These are phyloP conservation scores for Pristionchus maxplancki DNA, from an alignment of 2,888 invertebrate species.

Conservation along the genomic window DNA sequence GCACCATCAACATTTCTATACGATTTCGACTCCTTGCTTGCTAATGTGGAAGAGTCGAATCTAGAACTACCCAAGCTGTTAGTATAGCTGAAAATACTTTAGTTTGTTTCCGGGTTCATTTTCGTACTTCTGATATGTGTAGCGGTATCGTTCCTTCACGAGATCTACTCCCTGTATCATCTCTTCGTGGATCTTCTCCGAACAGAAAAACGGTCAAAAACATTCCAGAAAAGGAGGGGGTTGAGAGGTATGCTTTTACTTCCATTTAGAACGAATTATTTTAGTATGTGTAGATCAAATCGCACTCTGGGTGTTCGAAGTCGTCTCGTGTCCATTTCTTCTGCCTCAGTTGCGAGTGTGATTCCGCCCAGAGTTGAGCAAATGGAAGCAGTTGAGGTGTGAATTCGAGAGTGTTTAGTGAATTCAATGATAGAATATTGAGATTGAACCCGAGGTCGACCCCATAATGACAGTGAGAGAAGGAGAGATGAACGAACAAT, in stretches of 20 bases:
- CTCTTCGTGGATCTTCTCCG: conserved; percentile 13
- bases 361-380: not conserved
- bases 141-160: not conserved
- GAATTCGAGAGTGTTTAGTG: not conserved
- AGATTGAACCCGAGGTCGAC: not conserved
- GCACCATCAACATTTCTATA: conserved; percentile 15
- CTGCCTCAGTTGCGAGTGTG: not conserved
- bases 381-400: not conserved
- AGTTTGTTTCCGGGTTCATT: not conserved
- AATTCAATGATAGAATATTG: not conserved
- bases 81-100: not conserved
- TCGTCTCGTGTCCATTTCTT: not conserved
- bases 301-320: not conserved
- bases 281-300: not conserved
- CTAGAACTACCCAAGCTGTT: not conserved
- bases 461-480: not conserved
- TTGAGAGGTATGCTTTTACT: not conserved
- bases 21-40: conserved; percentile 4
- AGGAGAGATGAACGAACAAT: not conserved
- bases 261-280: not conserved
- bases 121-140: not conserved
- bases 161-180: conserved; percentile 13
- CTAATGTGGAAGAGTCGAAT: conserved; percentile 17
- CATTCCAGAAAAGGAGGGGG: not conserved
- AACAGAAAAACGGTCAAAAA: not conserved